phyloP scores from a whole-genome alignment of 2,797 vertebrate genomes.

The Crotalus adamanteus region DNA sequence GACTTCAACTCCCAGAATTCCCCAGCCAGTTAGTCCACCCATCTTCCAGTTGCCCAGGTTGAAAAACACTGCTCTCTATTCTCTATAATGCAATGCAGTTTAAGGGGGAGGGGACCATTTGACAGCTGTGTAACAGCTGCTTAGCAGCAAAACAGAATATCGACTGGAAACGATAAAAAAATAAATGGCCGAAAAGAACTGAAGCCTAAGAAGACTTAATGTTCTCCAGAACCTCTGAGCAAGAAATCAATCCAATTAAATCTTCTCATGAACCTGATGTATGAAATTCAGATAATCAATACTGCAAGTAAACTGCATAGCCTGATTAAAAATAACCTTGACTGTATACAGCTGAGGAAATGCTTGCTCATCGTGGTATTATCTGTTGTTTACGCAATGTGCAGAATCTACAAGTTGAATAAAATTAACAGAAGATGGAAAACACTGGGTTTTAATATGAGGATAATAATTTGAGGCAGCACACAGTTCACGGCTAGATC shows the following conservation, averaged over 20 bases:
- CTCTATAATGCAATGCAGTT: background rate
- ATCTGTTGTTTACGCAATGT: background rate
- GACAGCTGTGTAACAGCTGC: background rate
- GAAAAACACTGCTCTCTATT: background rate
- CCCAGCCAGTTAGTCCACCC: background rate
- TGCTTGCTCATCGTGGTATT: background rate
- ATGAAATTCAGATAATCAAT: constrained; percentile 6
- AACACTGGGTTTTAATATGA: background rate
- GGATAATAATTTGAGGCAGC: background rate
- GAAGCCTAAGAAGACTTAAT: background rate
- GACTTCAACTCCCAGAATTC: background rate
- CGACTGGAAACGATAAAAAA: background rate
- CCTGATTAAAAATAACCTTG: background rate
- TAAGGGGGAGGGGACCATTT: background rate
- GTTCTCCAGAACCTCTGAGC: background rate
- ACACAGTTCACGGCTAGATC: background rate
- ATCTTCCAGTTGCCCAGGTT: background rate
- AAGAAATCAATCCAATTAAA: background rate
- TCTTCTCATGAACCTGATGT: background rate
- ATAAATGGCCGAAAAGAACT: background rate
- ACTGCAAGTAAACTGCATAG: background rate
- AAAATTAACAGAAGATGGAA: constrained; percentile 4
- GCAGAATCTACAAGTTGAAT: background rate
- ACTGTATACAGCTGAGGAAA: background rate
- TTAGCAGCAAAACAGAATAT: background rate